Conservation (phyloP, 2,888 invertebrate genomes). For the Drosophila falleni region DNA sequence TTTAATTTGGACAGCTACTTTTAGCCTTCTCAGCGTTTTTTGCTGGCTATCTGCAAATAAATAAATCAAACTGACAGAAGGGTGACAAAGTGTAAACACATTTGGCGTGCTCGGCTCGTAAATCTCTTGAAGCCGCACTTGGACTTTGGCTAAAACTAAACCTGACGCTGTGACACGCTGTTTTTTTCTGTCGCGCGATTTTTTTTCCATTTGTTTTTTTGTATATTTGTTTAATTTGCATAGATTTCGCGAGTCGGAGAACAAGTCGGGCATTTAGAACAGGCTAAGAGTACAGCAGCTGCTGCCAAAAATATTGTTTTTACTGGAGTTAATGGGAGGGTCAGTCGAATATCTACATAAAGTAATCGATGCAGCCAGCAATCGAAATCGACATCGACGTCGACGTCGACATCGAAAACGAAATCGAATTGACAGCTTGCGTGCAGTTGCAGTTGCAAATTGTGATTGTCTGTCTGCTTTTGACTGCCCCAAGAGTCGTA, state of each 20-base stretch:
- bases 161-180: slow-evolving; percentile 60
- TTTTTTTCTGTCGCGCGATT: slow-evolving; percentile 3
- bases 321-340: neutral
- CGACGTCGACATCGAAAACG: slow-evolving; percentile 11
- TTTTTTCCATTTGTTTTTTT: neutral
- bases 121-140: slow-evolving; percentile 72
- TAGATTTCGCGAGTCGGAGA: slow-evolving; percentile 58
- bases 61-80: slow-evolving; percentile 84
- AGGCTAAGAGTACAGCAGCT: slow-evolving; percentile 17
- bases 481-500: slow-evolving; percentile 36
- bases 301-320: neutral
- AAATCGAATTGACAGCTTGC: slow-evolving; percentile 50
- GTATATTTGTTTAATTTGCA: slow-evolving; percentile 67
- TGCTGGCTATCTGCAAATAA: slow-evolving; percentile 76
- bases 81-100: slow-evolving; percentile 85
- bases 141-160: slow-evolving; percentile 72
- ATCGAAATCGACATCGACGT: slow-evolving; percentile 32
- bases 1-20: slow-evolving; percentile 75
- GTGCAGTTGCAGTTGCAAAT: slow-evolving; percentile 35
- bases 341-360: slow-evolving; percentile 19
- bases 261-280: slow-evolving; percentile 70
- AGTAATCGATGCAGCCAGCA: slow-evolving; percentile 35
- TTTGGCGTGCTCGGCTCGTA: slow-evolving; percentile 81
- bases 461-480: slow-evolving; percentile 30
- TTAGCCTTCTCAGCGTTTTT: slow-evolving; percentile 63